Conservation (phyloP, 2,888 invertebrate species). For the Polydrusus cervinus region DNA sequence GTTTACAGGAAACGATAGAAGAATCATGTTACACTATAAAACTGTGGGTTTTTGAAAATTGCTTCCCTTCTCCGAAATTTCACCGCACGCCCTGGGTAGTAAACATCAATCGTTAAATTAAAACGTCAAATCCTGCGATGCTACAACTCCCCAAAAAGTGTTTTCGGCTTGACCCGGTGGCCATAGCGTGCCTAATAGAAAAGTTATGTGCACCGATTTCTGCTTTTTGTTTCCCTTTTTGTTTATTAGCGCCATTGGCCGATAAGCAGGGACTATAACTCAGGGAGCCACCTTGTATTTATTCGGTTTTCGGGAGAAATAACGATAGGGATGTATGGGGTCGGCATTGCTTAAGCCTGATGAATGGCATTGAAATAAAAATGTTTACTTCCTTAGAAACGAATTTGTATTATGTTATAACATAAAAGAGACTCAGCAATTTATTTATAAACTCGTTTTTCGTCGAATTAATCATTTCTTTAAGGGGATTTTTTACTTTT, state of each 20-base stretch:
- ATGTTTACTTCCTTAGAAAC: not conserved
- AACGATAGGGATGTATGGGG: constrained; percentile 30
- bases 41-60: too few species aligned
- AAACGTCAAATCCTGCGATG: not conserved
- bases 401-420: not conserved
- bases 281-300: constrained; percentile 47
- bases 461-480: too few species aligned
- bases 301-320: constrained; percentile 38
- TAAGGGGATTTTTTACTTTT: too few species aligned
- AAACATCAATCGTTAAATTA: too few species aligned
- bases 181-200: constrained; percentile 45
- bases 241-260: constrained; percentile 41
- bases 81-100: too few species aligned
- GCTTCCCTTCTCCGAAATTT: too few species aligned
- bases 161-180: constrained; percentile 39
- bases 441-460: too few species aligned
- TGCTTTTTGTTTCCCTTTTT: constrained; percentile 47
- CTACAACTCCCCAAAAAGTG: constrained; percentile 32
- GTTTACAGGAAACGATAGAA: too few species aligned
- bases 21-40: too few species aligned
- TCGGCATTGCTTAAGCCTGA: constrained; percentile 21
- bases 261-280: constrained; percentile 39
- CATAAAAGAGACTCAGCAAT: too few species aligned
- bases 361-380: constrained; percentile 10
- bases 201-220: constrained; percentile 45